Percentiles rank a stretch among this genome's conserved stretches.
These are phyloP conservation scores for Diaphora mendica DNA, from an alignment of 2,888 invertebrate species.

Conservation along the genomic window DNA sequence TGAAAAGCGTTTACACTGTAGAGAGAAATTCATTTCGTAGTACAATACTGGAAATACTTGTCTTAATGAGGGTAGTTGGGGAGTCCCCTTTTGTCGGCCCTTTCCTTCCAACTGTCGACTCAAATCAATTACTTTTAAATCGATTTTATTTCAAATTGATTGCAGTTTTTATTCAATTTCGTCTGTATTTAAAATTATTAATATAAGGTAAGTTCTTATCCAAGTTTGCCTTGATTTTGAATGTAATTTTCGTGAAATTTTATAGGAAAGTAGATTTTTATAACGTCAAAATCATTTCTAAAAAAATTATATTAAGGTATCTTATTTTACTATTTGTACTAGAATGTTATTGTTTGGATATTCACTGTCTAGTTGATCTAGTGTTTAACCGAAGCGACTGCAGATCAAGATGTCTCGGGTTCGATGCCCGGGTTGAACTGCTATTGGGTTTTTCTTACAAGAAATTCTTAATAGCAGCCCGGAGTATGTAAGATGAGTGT, in stretches of 20 bases:
- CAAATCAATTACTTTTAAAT: conserved; percentile 45
- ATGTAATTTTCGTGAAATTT: conserved; percentile 6
- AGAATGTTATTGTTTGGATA: no score
- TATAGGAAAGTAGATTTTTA: background rate
- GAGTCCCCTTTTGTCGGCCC: conserved; percentile 40
- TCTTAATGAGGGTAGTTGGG: conserved; percentile 53
- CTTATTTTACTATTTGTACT: background rate
- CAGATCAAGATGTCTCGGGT: no score
- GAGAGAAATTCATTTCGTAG: conserved; percentile 59
- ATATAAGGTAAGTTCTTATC: conserved; percentile 12
- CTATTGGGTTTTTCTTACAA: no score
- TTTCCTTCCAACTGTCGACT: conserved; percentile 26
- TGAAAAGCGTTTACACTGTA: conserved; percentile 53
- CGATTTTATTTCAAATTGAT: conserved; percentile 39
- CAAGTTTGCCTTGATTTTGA: conserved; percentile 6
- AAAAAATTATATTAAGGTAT: background rate
- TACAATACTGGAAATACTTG: conserved; percentile 57
- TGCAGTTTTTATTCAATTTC: conserved; percentile 24
- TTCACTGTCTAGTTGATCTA: no score
- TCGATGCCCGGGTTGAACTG: no score
- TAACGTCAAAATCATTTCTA: background rate
- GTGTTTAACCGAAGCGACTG: no score
- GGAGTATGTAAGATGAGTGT: no score
- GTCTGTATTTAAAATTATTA: conserved; percentile 17
- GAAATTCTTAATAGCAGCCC: no score